Conservation (phyloP, 2,888 invertebrate genomes). For the Uloborus plumipes region DNA sequence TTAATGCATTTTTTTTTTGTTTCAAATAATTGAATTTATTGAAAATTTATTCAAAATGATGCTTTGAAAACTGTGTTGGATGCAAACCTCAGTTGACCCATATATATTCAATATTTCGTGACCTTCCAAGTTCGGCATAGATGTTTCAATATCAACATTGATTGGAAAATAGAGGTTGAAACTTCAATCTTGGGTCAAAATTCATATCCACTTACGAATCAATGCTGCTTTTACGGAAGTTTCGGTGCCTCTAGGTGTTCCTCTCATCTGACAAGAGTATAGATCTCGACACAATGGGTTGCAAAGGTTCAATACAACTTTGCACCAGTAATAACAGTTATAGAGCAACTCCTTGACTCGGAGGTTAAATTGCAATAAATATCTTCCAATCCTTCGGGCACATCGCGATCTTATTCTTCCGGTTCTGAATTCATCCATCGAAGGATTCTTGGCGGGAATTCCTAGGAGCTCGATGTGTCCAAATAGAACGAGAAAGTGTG, state of each 20-base stretch:
- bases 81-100: too few relatives aligned
- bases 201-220: constrained; percentile 3
- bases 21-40: too few relatives aligned
- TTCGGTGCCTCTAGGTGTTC: neutral
- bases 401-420: constrained; percentile 33
- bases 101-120: too few relatives aligned
- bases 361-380: constrained; percentile 60
- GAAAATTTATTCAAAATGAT: too few relatives aligned
- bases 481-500: constrained; percentile 11
- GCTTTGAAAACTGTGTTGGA: too few relatives aligned
- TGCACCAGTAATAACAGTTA: constrained; percentile 50
- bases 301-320: constrained; percentile 38
- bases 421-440: constrained; percentile 11
- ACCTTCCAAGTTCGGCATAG: too few relatives aligned
- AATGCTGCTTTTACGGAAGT: constrained; percentile 36
- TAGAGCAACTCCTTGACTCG: constrained; percentile 33
- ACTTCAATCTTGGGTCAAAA: constrained; percentile 17
- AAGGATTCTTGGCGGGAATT: too few relatives aligned
- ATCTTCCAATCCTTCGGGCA: constrained; percentile 10
- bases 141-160: too few relatives aligned
- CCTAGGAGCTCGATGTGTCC: constrained; percentile 18
- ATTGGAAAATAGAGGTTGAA: too few relatives aligned
- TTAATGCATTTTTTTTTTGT: too few relatives aligned
- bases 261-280: constrained; percentile 17
- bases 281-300: constrained; percentile 33